Evolutionary conservation across 2,888 invertebrate genomes (phyloP), one percentile per base, ranked within the genome.

Genomic region (Camptogramma bilineatum): DNA sequence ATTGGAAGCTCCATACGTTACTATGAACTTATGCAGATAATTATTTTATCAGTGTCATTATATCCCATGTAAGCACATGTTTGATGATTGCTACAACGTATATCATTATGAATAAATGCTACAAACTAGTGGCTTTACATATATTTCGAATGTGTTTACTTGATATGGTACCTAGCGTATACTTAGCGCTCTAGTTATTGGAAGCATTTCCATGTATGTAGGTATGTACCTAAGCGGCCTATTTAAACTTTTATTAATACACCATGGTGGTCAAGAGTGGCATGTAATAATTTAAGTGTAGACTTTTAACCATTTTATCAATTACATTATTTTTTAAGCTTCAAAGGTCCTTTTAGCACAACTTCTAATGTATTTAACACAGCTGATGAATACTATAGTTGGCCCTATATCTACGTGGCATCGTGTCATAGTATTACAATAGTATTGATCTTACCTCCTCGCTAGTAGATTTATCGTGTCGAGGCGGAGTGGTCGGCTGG

Each of bases 391-490:
- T 44, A 52, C 21, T 55, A 10, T 53, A 60, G 42, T 55, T 18
- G 34, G 53, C 24, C 51, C 50, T 66, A 64, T 54, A 52, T 53
- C 61, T 65, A 65, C 52, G 53, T 62, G 58, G 58, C 54, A 47
- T 62, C 58, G 62, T 62, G 58, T 62, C 62, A 34, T 62, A 52
- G 44, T 46, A 31, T 24, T 39, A 52, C 10, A 21, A 21, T 24
- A n/a, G 39, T 17, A 42, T 19, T 47, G 19, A 63, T 67, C 95
- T 94, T 94, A 98, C 98, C 97, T 99, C 99, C 91, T 99, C 99
- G 85, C 97, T 98, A 79, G 97, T 97, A 74, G 97, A 96, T 88
- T 98, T 98, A 94, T 99, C 98, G 85, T 96, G 97, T 58, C 98
- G 94, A 77, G 97, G 96, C 66, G 98, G 97, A 39, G 97, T 97